phyloP scores from a whole-genome alignment of 2,888 invertebrate species.

The Cheiracanthium punctorium region DNA sequence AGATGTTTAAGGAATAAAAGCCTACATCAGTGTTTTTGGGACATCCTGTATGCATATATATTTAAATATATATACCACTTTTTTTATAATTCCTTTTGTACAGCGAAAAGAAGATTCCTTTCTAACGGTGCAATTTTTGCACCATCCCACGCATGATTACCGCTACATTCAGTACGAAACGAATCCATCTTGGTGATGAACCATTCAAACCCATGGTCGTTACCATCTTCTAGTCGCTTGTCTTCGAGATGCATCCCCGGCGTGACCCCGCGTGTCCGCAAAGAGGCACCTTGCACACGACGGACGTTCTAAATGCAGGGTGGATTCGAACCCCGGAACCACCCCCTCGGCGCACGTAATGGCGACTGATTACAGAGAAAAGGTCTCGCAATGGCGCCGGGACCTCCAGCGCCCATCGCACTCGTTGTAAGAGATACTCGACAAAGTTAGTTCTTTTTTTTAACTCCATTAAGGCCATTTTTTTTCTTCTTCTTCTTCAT shows the following conservation, averaged over 20 bases:
- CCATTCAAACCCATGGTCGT: not conserved
- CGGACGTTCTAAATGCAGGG: conserved; percentile 59
- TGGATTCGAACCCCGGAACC: conserved; percentile 31
- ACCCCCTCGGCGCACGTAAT: conserved; percentile 55
- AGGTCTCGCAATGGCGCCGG: conserved; percentile 45
- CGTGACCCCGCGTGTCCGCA: conserved; percentile 60
- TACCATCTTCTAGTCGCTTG: not conserved
- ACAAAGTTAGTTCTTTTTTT: conserved; percentile 18
- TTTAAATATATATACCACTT: too few relatives aligned
- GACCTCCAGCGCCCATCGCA: conserved; percentile 34
- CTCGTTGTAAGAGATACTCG: conserved; percentile 42
- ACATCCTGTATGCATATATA: too few relatives aligned
- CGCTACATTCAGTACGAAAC: conserved; percentile 15
- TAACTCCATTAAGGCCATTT: conserved; percentile 36
- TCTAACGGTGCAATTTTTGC: too few relatives aligned
- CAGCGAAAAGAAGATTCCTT: too few relatives aligned
- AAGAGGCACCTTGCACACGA: conserved; percentile 48
- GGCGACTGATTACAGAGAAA: conserved; percentile 63
- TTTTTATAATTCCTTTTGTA: too few relatives aligned
- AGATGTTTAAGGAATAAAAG: too few relatives aligned
- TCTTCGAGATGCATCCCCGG: conserved; percentile 38
- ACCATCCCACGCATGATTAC: too few relatives aligned
- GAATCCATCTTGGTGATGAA: conserved; percentile 33
- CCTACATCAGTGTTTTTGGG: too few relatives aligned
- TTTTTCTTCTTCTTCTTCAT: conserved; percentile 8